Evolutionary conservation across 2,888 invertebrate genomes (phyloP).

Genomic region (Patella caerulea): DNA sequence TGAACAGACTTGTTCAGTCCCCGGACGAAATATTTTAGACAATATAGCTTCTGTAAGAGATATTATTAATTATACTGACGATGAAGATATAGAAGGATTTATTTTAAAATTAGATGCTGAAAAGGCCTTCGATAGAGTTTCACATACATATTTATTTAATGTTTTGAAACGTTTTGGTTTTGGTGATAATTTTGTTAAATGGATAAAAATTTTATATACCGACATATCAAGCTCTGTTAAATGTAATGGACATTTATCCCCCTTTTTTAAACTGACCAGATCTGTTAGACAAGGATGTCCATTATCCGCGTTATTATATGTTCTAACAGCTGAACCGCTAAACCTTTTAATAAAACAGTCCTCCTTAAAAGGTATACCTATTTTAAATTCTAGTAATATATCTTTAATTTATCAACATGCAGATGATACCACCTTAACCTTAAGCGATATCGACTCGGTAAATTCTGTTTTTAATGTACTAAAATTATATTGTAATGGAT

Average conservation of each 20-base stretch:
- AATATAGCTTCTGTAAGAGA: background rate
- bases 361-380: background rate
- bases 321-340: background rate
- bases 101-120: background rate
- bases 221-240: background rate
- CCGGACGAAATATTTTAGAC: background rate
- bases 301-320: background rate
- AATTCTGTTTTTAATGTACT: background rate
- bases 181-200: background rate
- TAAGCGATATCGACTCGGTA: background rate
- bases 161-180: background rate
- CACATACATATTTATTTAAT: background rate
- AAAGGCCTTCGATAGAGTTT: background rate
- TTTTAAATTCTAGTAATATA: background rate
- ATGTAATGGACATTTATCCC: background rate
- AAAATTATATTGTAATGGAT: background rate
- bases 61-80: background rate
- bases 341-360: background rate
- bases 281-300: background rate
- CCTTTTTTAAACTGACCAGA: background rate
- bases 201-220: background rate
- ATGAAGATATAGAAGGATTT: background rate
- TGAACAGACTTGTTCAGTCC: background rate
- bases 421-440: background rate
- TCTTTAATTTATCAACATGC: background rate